A percentile compares a stretch with the other conserved stretches of the same genome.
Conservation (phyloP, 2,888 invertebrate species). For the Acronicta psi region DNA sequence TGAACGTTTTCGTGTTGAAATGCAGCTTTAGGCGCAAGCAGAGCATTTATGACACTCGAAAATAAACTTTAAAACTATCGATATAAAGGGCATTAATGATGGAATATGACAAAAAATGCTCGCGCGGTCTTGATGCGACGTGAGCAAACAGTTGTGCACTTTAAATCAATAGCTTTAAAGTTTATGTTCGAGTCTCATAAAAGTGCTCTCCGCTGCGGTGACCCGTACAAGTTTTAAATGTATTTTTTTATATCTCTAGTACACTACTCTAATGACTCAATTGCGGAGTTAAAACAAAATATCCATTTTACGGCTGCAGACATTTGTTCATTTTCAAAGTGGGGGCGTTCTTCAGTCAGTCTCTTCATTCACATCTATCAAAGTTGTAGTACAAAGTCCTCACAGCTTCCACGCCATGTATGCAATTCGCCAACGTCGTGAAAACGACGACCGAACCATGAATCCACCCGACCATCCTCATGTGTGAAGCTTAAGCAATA, state of each 20-base stretch:
- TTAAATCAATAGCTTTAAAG: too few relatives aligned
- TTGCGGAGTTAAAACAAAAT: neutral
- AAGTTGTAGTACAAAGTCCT: slow-evolving; percentile 19
- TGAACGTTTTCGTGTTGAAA: slow-evolving; percentile 30
- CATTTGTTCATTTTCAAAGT: neutral
- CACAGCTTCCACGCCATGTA: slow-evolving; percentile 55
- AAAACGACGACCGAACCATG: slow-evolving; percentile 59
- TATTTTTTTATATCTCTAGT: slow-evolving; percentile 18
- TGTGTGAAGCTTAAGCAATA: slow-evolving; percentile 67
- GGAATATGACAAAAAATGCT: too few relatives aligned
- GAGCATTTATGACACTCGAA: too few relatives aligned
- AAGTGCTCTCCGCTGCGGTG: too few relatives aligned
- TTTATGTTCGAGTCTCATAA: too few relatives aligned
- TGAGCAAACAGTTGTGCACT: too few relatives aligned
- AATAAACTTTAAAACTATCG: too few relatives aligned
- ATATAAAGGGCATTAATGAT: too few relatives aligned
- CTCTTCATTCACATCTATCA: slow-evolving; percentile 2
- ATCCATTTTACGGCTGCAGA: neutral
- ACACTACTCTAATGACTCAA: neutral
- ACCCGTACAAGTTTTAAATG: slow-evolving; percentile 9
- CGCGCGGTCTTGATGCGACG: too few relatives aligned
- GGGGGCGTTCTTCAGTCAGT: neutral
- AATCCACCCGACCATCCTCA: slow-evolving; percentile 56
- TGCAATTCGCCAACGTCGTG: slow-evolving; percentile 70
- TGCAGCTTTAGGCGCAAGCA: too few relatives aligned